A percentile compares a stretch with the other conserved stretches of the same genome.
Evolutionary conservation across 2,888 invertebrate species (phyloP).

Genomic region (Synanthedon andrenaeformis): DNA sequence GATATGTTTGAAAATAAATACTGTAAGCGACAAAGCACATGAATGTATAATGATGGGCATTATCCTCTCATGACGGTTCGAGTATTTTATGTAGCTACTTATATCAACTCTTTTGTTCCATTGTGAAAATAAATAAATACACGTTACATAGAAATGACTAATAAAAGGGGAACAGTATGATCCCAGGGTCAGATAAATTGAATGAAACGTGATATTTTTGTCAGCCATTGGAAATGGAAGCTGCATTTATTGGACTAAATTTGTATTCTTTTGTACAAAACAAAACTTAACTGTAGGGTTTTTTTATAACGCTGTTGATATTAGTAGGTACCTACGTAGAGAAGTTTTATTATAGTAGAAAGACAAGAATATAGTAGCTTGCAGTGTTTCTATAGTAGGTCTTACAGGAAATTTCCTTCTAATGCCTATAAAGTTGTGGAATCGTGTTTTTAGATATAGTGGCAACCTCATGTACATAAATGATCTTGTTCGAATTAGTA

Average conservation of each 20-base stretch:
- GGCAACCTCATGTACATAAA: too few relatives aligned
- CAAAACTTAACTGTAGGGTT: too few relatives aligned
- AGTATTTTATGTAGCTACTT: constrained; percentile 62
- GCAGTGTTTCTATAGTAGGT: too few relatives aligned
- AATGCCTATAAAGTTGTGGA: too few relatives aligned
- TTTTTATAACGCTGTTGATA: too few relatives aligned
- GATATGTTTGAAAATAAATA: constrained; percentile 66
- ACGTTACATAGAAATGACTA: constrained; percentile 39
- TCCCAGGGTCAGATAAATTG: constrained; percentile 49
- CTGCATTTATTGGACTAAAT: constrained; percentile 35
- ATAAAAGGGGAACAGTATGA: constrained; percentile 41
- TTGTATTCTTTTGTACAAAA: constrained; percentile 12
- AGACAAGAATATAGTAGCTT: too few relatives aligned
- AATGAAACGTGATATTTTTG: constrained; percentile 63
- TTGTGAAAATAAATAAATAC: constrained; percentile 51
- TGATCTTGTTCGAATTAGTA: too few relatives aligned
- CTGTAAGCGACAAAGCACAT: constrained; percentile 68
- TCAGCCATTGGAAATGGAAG: constrained; percentile 27
- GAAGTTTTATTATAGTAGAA: too few relatives aligned
- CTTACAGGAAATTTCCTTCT: too few relatives aligned
- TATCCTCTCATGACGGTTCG: constrained; percentile 60
- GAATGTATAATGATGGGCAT: constrained; percentile 69
- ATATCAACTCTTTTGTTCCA: constrained; percentile 59
- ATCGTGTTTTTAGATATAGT: too few relatives aligned
- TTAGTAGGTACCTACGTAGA: too few relatives aligned